Conservation (phyloP, 2,797 vertebrate species). For the Falco novaeseelandiae region DNA sequence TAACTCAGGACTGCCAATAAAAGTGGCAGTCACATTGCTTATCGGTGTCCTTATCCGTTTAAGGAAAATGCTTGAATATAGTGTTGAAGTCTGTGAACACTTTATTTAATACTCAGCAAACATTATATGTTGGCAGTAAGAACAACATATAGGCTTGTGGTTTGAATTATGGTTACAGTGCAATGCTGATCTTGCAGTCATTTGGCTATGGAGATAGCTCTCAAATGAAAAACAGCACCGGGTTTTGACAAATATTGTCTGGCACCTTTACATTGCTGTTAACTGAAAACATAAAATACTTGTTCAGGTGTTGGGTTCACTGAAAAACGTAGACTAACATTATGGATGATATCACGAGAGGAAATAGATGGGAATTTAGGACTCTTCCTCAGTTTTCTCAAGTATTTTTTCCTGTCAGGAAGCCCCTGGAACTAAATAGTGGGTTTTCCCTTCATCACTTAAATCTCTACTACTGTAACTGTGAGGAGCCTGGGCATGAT, state of each 20-base stretch:
- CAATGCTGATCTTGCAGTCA: constrained; percentile 3
- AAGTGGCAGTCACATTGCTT: constrained; percentile 15
- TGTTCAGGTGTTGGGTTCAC: constrained; percentile 4
- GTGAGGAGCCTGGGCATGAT: background rate
- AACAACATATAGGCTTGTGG: background rate
- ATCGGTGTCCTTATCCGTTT: background rate
- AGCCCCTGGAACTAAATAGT: background rate
- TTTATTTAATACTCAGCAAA: constrained; percentile 58
- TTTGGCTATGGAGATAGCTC: constrained; percentile 11
- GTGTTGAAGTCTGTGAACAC: constrained; percentile 34
- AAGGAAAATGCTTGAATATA: background rate
- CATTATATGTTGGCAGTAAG: constrained; percentile 24
- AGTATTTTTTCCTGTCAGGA: background rate
- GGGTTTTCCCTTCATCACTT: background rate
- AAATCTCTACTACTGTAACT: constrained; percentile 15
- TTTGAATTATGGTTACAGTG: constrained; percentile 44
- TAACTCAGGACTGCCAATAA: background rate
- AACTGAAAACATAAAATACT: constrained; percentile 58
- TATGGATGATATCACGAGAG: background rate
- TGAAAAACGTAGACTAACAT: background rate
- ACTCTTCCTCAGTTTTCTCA: background rate
- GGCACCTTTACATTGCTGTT: constrained; percentile 46
- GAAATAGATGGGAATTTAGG: background rate
- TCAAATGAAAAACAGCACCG: constrained; percentile 59
- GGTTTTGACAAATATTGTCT: constrained; percentile 52